Evolutionary conservation across 2,888 invertebrate species (phyloP).

Genomic region (Sycophila texana): DNA sequence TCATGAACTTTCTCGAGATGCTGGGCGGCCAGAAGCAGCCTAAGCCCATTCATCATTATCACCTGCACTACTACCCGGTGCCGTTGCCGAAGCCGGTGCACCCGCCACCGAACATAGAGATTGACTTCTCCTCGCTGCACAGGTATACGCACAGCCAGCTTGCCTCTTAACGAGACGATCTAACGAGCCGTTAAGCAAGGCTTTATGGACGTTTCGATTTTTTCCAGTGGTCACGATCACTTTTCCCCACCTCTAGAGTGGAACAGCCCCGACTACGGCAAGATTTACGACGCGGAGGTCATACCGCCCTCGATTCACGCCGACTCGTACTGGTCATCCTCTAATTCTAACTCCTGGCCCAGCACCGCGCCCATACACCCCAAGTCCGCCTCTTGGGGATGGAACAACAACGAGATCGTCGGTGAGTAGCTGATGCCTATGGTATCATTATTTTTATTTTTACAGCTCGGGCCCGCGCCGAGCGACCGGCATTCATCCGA

Average conservation of each 20-base stretch:
- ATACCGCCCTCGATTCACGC: neutral
- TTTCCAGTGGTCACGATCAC: constrained; percentile 50
- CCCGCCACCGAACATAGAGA: constrained; percentile 47
- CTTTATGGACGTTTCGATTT: neutral
- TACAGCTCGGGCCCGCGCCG: neutral
- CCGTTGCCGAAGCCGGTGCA: constrained; percentile 57
- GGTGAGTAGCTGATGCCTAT: constrained; percentile 50
- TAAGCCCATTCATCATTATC: constrained; percentile 64
- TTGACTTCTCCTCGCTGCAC: constrained; percentile 50
- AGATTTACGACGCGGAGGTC: constrained; percentile 32
- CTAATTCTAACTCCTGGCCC: constrained; percentile 54
- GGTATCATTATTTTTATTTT: neutral
- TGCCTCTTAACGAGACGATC: no score
- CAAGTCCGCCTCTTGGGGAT: constrained; percentile 36
- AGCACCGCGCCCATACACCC: constrained; percentile 9
- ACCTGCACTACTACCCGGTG: constrained; percentile 67
- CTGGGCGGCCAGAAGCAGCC: constrained; percentile 42
- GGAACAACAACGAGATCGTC: constrained; percentile 56
- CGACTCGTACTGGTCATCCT: constrained; percentile 22
- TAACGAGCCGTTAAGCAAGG: neutral
- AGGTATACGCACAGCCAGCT: constrained; percentile 12
- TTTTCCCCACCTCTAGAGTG: constrained; percentile 62
- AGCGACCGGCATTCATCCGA: no score
- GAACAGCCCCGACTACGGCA: constrained; percentile 61
- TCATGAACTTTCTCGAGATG: constrained; percentile 49